Evolutionary conservation across 2,113 vertebrate species (phyloP), one percentile per base, ranked within the genome.

Genomic region (Entomyzon cyanotis): DNA sequence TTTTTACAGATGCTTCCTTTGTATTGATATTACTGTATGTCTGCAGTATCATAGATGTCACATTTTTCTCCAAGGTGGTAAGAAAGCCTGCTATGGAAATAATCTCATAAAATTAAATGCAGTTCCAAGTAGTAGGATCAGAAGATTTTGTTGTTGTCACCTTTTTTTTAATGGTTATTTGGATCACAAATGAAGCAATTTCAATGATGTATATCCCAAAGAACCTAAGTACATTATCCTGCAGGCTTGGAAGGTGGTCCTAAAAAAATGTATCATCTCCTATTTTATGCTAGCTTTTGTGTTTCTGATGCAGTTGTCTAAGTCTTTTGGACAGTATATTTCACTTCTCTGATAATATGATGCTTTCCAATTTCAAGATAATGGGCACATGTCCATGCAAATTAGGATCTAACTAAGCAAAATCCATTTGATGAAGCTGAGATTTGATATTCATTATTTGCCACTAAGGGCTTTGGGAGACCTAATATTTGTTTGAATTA

Each of bases 241-340:
- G 84, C 84, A 95, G 93, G 44, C 97, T 95, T 94, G 76, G 84
- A 94, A 89, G 96, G 96, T 95, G 96, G 94, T 96, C 95, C 96
- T 98, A 82, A 82, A 98, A 98, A 98, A 96, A 97, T 97, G 96
- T 93, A 95, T 97, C 47, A n/a, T 68, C 93, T 95, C 96, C 93
- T 96, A 37, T 96, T 97, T 97, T 97, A 18, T 70, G 78, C 53
- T 67, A 28, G 74, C 25, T 80, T 97, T 93, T 92, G 95, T 97
- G 91, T 93, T 96, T 89, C 30, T 89, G 96, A 94, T 81, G 94
- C 95, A 83, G 87, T 94, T 97, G 95, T 87, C 77, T 41, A 22
- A 76, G 87, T 94, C 93, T 94, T 96, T 70, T 53, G 91, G 96
- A 91, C 92, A 62, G 65, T 86, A 71, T 91, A 67, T 95, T 94